Evolutionary conservation across 1,140 invertebrate genomes (phyloP), one percentile per base, ranked within the genome.

Genomic region (Aphidius ervi): DNA sequence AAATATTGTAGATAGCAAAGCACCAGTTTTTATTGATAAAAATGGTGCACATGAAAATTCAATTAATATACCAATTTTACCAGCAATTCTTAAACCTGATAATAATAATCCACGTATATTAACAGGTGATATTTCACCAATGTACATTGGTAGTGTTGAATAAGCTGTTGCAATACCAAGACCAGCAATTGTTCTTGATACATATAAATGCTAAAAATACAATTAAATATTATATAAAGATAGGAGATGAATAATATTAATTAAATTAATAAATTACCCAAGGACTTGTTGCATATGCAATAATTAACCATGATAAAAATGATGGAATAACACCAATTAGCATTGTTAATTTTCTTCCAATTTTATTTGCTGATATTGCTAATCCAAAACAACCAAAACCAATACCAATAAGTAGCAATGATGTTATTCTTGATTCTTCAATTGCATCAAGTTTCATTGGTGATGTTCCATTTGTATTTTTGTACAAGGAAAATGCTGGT

Each of bases 51-150:
- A 76, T 41, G 79, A 74, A 72, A 88, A 89, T 45, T 84, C 82
- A 9, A 85, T 73, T 31, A 89, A 72, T 65, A 88, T 86, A 5
- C 89, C 89, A 41, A 86, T 46, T 46, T 74, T 76, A 39, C 68
- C 57, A 0, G 68, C 65, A 0, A 88, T 79, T 45, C 85, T 85
- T 43, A 86, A 82, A 20, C 84, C 79, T 2, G 85, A 82, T 0
- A 85, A 83, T 69, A 88, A 79, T n/a, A 82, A 78, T 4, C 89
- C 88, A 9, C 88, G 74, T n/a, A 88, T 82, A 46, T 83, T 76
- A 66, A 84, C 74, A 31, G 85, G 81, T 59, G 87, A 77, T 55
- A 89, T 82, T 78, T 87, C 84, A 61, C 83, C 81, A 31, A 88
- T 65, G 62, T 87, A 88, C 73, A 86, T 84, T 1, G 83, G 84